phyloP scores from a whole-genome alignment of 2,113 vertebrate species.

The Vireo altiloquus region DNA sequence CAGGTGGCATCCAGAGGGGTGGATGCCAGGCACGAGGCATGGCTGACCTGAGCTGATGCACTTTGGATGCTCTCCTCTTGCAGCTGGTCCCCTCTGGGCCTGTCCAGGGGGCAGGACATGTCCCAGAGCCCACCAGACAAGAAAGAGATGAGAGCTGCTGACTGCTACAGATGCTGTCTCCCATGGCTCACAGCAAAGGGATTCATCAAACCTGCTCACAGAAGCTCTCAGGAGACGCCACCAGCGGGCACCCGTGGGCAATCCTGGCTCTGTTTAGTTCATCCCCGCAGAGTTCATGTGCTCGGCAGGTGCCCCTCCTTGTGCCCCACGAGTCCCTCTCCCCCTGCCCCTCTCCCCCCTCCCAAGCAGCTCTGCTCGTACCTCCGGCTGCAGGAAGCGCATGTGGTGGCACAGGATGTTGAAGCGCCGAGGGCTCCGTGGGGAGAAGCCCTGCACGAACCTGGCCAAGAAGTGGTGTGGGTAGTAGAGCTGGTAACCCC shows the following conservation, averaged over 20 bases:
- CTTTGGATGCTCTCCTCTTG: not conserved
- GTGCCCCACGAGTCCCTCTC: fast-evolving
- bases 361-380: not conserved
- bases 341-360: fast-evolving
- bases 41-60: not conserved
- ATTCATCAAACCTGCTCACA: not conserved
- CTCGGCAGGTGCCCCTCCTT: not conserved
- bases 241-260: not conserved
- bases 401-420: conserved; percentile 88
- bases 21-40: fast-evolving
- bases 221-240: not conserved
- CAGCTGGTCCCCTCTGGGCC: not conserved
- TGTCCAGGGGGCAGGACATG: not conserved
- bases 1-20: not conserved
- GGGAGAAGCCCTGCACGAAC: conserved; percentile 74
- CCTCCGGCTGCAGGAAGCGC: conserved; percentile 79
- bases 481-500: conserved; percentile 76
- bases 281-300: not conserved
- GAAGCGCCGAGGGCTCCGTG: conserved; percentile 32
- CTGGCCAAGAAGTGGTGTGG: conserved; percentile 70
- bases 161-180: not conserved
- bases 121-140: not conserved
- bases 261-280: not conserved
- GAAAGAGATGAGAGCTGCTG: fast-evolving
- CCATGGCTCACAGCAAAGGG: not conserved